Evolutionary conservation across 2,113 vertebrate species (phyloP).

Genomic region (Mungos mungo): DNA sequence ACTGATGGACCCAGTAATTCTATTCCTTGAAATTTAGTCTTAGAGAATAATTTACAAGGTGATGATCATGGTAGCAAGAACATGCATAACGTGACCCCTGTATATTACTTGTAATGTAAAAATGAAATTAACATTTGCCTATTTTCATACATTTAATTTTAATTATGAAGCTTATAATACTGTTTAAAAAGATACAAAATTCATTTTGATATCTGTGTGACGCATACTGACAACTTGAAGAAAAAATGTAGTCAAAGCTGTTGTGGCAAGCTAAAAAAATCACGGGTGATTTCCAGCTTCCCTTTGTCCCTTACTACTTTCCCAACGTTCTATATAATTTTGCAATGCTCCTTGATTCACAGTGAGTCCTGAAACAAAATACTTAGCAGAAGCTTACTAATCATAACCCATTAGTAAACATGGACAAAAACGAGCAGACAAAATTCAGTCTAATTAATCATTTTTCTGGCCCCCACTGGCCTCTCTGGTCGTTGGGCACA

Average conservation of each 20-base stretch:
- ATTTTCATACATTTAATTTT: neutral
- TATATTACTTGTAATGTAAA: slow-evolving; percentile 32
- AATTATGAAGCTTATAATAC: slow-evolving; percentile 6
- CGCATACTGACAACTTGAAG: neutral
- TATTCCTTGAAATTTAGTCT: slow-evolving; percentile 44
- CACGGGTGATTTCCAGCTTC: neutral
- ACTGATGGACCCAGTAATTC: neutral
- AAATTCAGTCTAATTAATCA: neutral
- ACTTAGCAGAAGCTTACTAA: neutral
- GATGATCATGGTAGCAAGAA: neutral
- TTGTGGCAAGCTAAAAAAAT: neutral
- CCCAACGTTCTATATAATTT: neutral
- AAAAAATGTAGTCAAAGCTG: neutral
- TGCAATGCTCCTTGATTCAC: neutral
- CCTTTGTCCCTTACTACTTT: neutral
- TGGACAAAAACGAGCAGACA: neutral
- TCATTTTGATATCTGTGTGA: neutral
- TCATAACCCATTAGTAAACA: neutral
- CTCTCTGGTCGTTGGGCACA: neutral
- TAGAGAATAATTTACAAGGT: slow-evolving; percentile 38
- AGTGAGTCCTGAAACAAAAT: slow-evolving; percentile 13
- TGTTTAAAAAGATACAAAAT: neutral
- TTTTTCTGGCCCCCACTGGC: neutral
- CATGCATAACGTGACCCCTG: neutral
- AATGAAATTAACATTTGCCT: neutral